These are phyloP conservation scores for Bradypodion pumilum DNA, from an alignment of 2,797 vertebrate species.

Conservation along the genomic window DNA sequence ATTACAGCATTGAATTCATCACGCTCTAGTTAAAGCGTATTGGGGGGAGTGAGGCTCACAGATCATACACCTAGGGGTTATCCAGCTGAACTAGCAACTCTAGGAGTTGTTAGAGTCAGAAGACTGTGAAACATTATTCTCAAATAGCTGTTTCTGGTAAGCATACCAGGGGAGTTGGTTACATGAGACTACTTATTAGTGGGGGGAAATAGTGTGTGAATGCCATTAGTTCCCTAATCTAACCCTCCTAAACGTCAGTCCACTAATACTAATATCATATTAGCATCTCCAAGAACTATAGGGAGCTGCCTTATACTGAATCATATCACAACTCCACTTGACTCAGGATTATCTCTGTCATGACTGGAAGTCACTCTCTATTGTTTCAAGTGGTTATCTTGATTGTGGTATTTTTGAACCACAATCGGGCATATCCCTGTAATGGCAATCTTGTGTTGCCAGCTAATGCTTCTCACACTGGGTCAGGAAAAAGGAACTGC, in stretches of 20 bases:
- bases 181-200: background rate
- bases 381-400: background rate
- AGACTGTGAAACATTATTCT: background rate
- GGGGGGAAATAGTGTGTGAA: background rate
- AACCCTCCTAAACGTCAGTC: too few species aligned
- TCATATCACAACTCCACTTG: background rate
- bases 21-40: slow-evolving; percentile 20
- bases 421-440: too few species aligned
- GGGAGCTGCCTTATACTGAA: background rate
- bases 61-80: background rate
- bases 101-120: background rate
- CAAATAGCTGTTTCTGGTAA: slow-evolving; percentile 6
- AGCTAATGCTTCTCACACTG: too few species aligned
- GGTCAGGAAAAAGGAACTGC: too few species aligned
- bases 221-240: background rate
- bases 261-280: background rate
- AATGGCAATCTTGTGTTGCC: too few species aligned
- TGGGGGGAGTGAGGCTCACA: background rate
- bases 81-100: background rate
- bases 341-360: background rate
- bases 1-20: slow-evolving; percentile 47
- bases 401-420: too few species aligned
- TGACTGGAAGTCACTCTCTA: background rate
- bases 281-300: background rate
- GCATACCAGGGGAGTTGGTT: too few species aligned